Evolutionary conservation across 2,888 invertebrate species (phyloP), one percentile per base, ranked within the genome.

Genomic region (Drosophila helvetica): DNA sequence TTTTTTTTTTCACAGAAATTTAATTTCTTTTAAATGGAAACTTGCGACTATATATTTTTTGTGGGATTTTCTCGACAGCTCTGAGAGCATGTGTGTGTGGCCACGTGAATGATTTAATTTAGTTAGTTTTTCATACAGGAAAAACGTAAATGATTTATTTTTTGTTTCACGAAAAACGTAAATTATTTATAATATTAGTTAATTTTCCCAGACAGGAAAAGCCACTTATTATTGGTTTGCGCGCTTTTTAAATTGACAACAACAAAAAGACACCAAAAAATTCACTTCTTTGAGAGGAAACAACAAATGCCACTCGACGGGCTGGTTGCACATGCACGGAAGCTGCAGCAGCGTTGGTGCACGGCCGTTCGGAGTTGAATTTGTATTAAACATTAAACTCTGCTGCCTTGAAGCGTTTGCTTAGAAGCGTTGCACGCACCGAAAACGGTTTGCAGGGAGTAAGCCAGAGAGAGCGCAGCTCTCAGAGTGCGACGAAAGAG

Each of bases 21-120:
- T 67, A 87, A 84, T 88, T 81, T 88, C 73, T 87, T 84, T 88
- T 86, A 80, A 81, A 80, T 84, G 70, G 67, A 86, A 88, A 86
- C 43, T 68, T 73, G 38, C 38, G 38, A 38, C n/a, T 38, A 38
- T 38, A 38, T 38, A 38, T 38, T 38, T 15, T 38, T 7, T 38
- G 38, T 38, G 55, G 60, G 70, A 66, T 68, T 75, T 88, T 72
- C 59, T 54, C 68, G 64, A 19, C 60, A 63, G 59, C 53, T 56
- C 65, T 73, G 73, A 63, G 64, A 73, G 83, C 38, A 71, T 76
- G 74, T 72, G 75, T 60, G 80, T 62, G 45, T 74, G 69, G 78
- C 82, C 88, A 81, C 82, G 81, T 80, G 83, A 83, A 74, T 74
- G 33, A 42, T n/a, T 33, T 12, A 51, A 25, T 46, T 48, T 68